phyloP scores from a whole-genome alignment of 2,797 vertebrate genomes.

The Melanotaenia trifasciata region DNA sequence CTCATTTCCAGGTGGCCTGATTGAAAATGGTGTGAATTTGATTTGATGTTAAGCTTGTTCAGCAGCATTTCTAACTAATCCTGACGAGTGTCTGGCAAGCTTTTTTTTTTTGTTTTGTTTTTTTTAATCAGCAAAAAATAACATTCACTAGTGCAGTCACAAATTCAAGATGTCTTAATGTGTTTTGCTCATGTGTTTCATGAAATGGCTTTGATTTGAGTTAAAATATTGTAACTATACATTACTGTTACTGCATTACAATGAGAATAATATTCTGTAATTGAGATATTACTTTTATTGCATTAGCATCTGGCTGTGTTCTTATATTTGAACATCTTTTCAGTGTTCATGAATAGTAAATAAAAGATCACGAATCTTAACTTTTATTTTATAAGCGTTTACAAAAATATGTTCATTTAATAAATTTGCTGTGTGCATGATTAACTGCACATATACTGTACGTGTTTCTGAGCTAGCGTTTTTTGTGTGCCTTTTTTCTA shows the following conservation, averaged over 20 bases:
- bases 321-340: not conserved
- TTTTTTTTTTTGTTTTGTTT: not conserved
- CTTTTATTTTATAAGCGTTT: too few relatives aligned
- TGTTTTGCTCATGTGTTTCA: not conserved
- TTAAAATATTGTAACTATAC: not conserved
- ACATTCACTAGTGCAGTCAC: not conserved
- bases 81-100: conserved; percentile 19
- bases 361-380: not conserved
- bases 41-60: conserved; percentile 44
- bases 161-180: not conserved
- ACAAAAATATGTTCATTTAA: too few relatives aligned
- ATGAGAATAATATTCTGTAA: not conserved
- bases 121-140: not conserved
- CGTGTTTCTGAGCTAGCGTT: not conserved
- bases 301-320: not conserved
- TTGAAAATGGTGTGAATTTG: conserved; percentile 73
- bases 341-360: not conserved
- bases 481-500: not conserved
- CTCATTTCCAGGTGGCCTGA: conserved; percentile 83
- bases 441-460: not conserved
- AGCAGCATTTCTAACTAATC: conserved; percentile 42
- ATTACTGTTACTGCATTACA: too few relatives aligned
- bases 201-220: not conserved
- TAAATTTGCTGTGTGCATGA: not conserved
- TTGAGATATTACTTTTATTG: not conserved